Evolutionary conservation across 2,888 invertebrate genomes (phyloP).

Genomic region (Cerceris rybyensis): DNA sequence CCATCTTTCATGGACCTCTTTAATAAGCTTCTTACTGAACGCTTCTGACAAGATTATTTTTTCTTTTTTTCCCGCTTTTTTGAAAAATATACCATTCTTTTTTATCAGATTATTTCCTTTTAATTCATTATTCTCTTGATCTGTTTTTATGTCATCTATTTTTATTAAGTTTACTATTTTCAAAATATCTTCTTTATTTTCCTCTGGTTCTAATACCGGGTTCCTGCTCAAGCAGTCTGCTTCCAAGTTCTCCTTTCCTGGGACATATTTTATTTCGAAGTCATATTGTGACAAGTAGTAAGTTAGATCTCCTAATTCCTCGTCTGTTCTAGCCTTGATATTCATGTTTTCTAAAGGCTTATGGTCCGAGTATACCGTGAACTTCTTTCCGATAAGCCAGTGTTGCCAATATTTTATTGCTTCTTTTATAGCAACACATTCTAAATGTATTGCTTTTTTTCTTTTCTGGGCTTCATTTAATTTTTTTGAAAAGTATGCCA

Average conservation of each 20-base stretch:
- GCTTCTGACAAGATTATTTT: constrained; percentile 33
- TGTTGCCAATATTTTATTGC: too few species aligned
- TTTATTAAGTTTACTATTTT: constrained; percentile 54
- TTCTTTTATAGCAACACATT: too few species aligned
- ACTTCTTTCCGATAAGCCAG: too few species aligned
- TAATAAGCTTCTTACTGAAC: constrained; percentile 19
- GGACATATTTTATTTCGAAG: constrained; percentile 58
- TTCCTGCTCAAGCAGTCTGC: constrained; percentile 43
- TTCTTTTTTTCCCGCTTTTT: constrained; percentile 20
- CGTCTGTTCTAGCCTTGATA: too few species aligned
- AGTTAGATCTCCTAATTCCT: too few species aligned
- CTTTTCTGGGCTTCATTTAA: too few species aligned
- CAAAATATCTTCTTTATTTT: constrained; percentile 49
- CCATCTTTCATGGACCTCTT: constrained; percentile 5
- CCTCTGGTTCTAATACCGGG: constrained; percentile 23
- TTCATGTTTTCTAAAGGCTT: too few species aligned
- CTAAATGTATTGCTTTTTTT: too few species aligned
- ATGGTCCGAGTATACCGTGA: too few species aligned
- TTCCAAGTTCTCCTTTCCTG: constrained; percentile 56
- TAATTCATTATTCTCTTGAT: constrained; percentile 44
- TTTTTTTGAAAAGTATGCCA: too few species aligned
- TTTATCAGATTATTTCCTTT: constrained; percentile 16
- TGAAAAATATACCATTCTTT: constrained; percentile 30
- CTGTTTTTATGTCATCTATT: constrained; percentile 45
- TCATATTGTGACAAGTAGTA: constrained; percentile 42